These are phyloP conservation scores for Lepus timidus DNA, from an alignment of 2,113 vertebrate genomes.

Conservation along the genomic window DNA sequence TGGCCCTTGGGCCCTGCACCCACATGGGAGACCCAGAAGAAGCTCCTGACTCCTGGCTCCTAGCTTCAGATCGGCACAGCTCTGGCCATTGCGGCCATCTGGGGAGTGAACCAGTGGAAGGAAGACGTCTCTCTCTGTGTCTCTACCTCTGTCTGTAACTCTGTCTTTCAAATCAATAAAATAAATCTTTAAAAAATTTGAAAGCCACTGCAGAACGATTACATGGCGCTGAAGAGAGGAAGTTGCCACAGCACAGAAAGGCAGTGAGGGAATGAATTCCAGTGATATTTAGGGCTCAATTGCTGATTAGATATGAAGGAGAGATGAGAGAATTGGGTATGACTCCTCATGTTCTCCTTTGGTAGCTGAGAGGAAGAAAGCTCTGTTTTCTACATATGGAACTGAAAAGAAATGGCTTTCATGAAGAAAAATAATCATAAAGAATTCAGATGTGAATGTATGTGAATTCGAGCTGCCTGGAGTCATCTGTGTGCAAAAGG, in stretches of 20 bases:
- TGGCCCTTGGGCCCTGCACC: too few species aligned
- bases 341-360: background rate
- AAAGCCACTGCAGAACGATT: background rate
- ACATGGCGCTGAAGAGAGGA: background rate
- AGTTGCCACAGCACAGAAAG: background rate
- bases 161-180: too few species aligned
- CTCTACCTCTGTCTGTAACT: too few species aligned
- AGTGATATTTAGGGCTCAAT: background rate
- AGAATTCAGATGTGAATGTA: background rate
- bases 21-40: too few species aligned
- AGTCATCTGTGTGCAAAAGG: background rate
- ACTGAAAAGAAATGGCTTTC: background rate
- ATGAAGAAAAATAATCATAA: background rate
- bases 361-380: background rate
- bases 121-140: too few species aligned
- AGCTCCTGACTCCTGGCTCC: too few species aligned
- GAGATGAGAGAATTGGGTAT: background rate
- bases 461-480: background rate
- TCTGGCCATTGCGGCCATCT: too few species aligned
- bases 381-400: background rate
- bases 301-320: conserved; percentile 6
- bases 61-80: too few species aligned
- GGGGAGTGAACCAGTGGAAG: too few species aligned
- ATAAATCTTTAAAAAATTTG: background rate
- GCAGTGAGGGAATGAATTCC: background rate